Conservation (phyloP, 2,797 vertebrate genomes). For the Merluccius polli region DNA sequence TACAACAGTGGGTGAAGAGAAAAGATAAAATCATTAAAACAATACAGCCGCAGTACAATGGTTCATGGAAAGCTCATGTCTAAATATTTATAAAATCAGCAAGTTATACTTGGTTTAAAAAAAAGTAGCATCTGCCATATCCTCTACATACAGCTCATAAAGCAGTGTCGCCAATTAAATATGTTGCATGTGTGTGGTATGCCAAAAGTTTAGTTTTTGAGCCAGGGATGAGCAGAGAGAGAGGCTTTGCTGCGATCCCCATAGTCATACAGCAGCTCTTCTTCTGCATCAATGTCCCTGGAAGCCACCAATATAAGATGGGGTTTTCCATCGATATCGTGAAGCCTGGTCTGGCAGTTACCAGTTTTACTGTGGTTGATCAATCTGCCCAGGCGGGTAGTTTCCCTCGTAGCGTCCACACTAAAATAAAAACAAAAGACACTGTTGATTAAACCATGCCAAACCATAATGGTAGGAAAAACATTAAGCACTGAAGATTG, state of each 20-base stretch:
- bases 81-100: constrained; percentile 63
- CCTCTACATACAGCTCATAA: constrained; percentile 19
- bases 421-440: constrained; percentile 54
- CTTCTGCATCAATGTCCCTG: constrained; percentile 79
- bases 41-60: constrained; percentile 46
- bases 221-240: constrained; percentile 88
- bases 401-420: constrained; percentile 90
- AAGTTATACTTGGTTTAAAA: constrained; percentile 12
- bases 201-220: constrained; percentile 74
- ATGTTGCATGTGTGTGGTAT: background rate
- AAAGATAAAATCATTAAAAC: constrained; percentile 59
- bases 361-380: constrained; percentile 95
- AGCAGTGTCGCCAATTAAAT: constrained; percentile 16
- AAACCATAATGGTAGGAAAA: background rate
- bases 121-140: constrained; percentile 11
- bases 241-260: constrained; percentile 90
- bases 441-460: background rate
- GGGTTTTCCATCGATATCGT: constrained; percentile 80
- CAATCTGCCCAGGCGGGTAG: constrained; percentile 81
- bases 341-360: constrained; percentile 92
- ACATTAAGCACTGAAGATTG: background rate
- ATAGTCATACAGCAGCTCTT: constrained; percentile 93
- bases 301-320: constrained; percentile 92
- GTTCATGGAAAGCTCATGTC: constrained; percentile 55
- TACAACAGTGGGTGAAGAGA: constrained; percentile 10